phyloP scores from a whole-genome alignment of 2,113 vertebrate species.

The Sphaerodactylus townsendi region DNA sequence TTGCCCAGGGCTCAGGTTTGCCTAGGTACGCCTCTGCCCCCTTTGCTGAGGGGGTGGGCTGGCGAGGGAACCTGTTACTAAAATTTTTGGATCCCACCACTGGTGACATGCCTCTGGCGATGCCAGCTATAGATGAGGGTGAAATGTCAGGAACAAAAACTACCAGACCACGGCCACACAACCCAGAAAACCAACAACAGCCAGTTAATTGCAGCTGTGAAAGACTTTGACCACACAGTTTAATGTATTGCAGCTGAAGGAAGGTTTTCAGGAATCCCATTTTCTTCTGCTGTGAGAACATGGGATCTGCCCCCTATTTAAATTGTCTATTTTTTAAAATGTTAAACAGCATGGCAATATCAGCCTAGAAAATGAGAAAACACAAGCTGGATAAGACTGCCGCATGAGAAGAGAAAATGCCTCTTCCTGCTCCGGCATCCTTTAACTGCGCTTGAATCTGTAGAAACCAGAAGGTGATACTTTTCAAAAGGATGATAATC shows the following conservation, averaged over 20 bases:
- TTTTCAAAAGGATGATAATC: not conserved
- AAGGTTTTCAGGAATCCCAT: not conserved
- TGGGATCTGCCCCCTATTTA: not conserved
- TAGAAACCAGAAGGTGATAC: not conserved
- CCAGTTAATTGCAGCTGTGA: no score
- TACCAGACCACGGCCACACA: no score
- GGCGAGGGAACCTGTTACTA: no score
- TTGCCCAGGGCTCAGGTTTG: no score
- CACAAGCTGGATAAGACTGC: not conserved
- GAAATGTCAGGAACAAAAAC: no score
- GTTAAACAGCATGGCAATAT: not conserved
- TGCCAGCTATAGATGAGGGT: no score
- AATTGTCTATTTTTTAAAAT: not conserved
- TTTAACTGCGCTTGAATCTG: not conserved
- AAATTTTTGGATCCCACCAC: no score
- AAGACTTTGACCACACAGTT: no score
- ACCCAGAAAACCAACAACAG: no score
- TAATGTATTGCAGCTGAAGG: not conserved
- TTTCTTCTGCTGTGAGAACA: not conserved
- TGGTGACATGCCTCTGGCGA: no score
- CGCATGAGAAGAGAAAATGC: not conserved
- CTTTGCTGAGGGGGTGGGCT: no score
- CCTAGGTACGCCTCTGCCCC: no score
- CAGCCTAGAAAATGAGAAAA: not conserved
- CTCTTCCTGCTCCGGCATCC: not conserved